Conservation (phyloP, 2,888 invertebrate species). For the Phasia obesa region DNA sequence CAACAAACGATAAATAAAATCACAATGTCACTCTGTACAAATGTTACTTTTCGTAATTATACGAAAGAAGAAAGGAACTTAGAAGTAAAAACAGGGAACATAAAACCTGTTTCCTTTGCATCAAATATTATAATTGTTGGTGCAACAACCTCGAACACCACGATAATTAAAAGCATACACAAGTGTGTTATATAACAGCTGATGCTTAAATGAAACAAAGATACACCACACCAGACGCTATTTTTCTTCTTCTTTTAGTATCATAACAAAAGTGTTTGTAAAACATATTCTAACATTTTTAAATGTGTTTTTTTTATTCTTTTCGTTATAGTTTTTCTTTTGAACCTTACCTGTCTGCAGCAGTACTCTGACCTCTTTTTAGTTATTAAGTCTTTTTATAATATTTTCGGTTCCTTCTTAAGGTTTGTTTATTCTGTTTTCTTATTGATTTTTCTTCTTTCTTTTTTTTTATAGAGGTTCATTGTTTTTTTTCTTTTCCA, state of each 20-base stretch:
- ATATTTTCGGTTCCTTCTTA: conserved; percentile 17
- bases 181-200: conserved; percentile 23
- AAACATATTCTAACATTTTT: conserved; percentile 48
- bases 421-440: conserved; percentile 10
- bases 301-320: conserved; percentile 3
- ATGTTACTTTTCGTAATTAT: neutral
- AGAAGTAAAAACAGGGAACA: conserved; percentile 6
- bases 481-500: conserved; percentile 47
- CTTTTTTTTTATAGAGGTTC: conserved; percentile 38
- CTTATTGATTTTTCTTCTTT: conserved; percentile 11
- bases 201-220: neutral
- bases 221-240: neutral
- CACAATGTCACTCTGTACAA: conserved; percentile 12
- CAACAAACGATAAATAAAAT: conserved; percentile 27
- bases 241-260: conserved; percentile 12
- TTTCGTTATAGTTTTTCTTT: conserved; percentile 2
- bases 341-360: neutral
- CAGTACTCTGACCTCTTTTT: neutral
- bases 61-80: neutral
- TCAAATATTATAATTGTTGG: conserved; percentile 22
- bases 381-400: conserved; percentile 11
- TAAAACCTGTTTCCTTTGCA: conserved; percentile 53
- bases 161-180: conserved; percentile 7
- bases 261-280: conserved; percentile 34
- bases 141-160: conserved; percentile 46